Evolutionary conservation across 2,888 invertebrate genomes (phyloP), one percentile per base, ranked within the genome.

Genomic region (Rotaria macrura): DNA sequence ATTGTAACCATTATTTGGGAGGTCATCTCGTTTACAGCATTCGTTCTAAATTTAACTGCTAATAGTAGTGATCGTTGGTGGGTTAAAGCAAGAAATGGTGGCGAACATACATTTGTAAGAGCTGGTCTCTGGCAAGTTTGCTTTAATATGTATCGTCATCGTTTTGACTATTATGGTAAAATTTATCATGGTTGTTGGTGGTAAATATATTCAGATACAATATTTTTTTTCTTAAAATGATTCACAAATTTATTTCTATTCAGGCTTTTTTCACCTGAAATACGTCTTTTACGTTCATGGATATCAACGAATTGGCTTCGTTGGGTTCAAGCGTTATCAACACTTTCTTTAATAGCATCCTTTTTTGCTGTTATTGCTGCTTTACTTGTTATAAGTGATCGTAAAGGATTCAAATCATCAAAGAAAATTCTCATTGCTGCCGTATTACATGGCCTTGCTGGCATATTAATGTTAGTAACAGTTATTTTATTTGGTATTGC

Each of bases 401-500:
- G 34, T 34, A 25, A 65, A 6, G 34, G 12, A 20, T 65, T 65
- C 38, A 34, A 34, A 34, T 34, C 34, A 20, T 43, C 86, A 25
- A 72, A 84, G 25, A 40, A 54, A 38, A 47, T 86, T 38, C 47
- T 84, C 1, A 65, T 23, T 23, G 84, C 83, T 1, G 86, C 84
- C 6, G 25, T 79, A 20, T 47, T 85, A n/a, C 65, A 79, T 54
- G 49, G 29, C 0, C 14, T 85, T 47, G 72, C 87, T 83, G 87
- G 47, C 29, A 49, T 87, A 20, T 87, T 84, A 55, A 85, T 84
- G 54, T 65, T 83, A 23, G 84, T 85, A 12, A 85, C 87, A 49
- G 85, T 87, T 17, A 79, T 87, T 38, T 85, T 84, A 43, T 87
- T 87, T 85, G 87, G 85, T 23, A 83, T 87, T 84, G 72, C 85